Percentiles rank a stretch among this genome's conserved stretches.
phyloP scores from a whole-genome alignment of 2,113 vertebrate species.

The Amia ocellicauda region DNA sequence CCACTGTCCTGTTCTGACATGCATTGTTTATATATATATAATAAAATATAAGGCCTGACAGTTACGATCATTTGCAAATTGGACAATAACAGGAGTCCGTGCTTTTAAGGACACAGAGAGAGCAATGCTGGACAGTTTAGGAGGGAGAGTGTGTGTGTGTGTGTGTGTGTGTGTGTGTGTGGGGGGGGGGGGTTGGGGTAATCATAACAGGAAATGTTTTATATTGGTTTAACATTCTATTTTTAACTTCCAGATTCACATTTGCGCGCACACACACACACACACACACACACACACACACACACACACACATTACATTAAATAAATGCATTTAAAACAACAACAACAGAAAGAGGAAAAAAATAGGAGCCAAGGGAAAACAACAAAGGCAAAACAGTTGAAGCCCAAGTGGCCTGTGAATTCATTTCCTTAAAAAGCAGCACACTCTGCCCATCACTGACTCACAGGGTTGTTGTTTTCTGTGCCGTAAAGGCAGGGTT shows the following conservation, averaged over 20 bases:
- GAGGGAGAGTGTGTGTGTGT: too few relatives aligned
- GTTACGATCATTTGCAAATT: too few relatives aligned
- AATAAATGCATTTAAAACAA: slow-evolving; percentile 63
- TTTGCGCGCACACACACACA: slow-evolving; percentile 48
- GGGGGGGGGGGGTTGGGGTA: slow-evolving; percentile 36
- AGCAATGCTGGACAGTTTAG: too few relatives aligned
- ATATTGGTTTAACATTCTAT: slow-evolving; percentile 63
- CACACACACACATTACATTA: slow-evolving; percentile 41
- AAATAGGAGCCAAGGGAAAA: slow-evolving; percentile 19
- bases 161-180: too few relatives aligned
- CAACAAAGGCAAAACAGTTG: slow-evolving; percentile 21
- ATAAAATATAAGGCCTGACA: too few relatives aligned
- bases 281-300: slow-evolving; percentile 43
- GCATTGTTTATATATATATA: too few relatives aligned
- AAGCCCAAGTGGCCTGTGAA: slow-evolving; percentile 36
- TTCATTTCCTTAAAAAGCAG: slow-evolving; percentile 47
- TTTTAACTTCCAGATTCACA: slow-evolving; percentile 65
- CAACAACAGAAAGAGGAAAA: slow-evolving; percentile 64
- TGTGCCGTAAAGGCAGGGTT: slow-evolving; percentile 18
- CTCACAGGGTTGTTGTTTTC: slow-evolving; percentile 13
- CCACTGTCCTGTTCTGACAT: too few relatives aligned
- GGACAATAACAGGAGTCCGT: too few relatives aligned
- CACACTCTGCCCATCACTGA: slow-evolving; percentile 23
- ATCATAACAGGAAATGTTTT: slow-evolving; percentile 65
- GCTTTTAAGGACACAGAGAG: too few relatives aligned